Base-by-base conservation (phyloP, 1,140 invertebrate genomes). In the Drosophila ogumai region DNA sequence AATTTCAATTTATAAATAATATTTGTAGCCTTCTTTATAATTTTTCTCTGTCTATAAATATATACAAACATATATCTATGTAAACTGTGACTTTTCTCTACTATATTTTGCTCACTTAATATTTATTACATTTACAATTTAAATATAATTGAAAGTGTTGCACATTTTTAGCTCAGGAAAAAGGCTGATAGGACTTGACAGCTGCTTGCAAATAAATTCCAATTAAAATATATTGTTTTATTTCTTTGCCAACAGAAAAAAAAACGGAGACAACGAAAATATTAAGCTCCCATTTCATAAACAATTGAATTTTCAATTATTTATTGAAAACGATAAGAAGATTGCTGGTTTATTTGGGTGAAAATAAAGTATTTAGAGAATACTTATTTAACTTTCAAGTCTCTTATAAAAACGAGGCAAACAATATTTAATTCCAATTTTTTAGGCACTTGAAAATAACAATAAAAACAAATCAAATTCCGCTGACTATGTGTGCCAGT, bases 81-180 rank as follows among this genome's bases (percentile, higher is more conserved):
- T 7, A 46, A 46, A 46, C 44, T 22, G 2, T 25, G 44, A 46
- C 44, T 22, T 25, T 22, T 46, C 19, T 46, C 12, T 22, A 22
- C 19, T 6, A 44, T 22, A 46, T 28, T 5, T n/a, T n/a, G 49
- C 50, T 36, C 50, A 54, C 32, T 54, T 54, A 54, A 54, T 54
- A 54, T 54, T 54, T 54, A 54, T 54, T 54, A 36, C 32, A 54
- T 54, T 54, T 54, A 36, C 50, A 54, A 54, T 54, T 54, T 54
- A 54, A 54, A 56, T 56, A 56, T 56, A 40, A 56, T 40, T 56
- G 50, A 36, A 54, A 54, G 50, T 32, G 32, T 54, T 54, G 50
- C 19, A 34, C 50, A 54, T 22, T 54, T 54, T 36, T 54, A 34
- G 50, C 17, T 36, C 19, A 25, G 19, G 6, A 5, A 38, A 25